phyloP scores from a whole-genome alignment of 2,797 vertebrate species.

The Smutsia gigantea region DNA sequence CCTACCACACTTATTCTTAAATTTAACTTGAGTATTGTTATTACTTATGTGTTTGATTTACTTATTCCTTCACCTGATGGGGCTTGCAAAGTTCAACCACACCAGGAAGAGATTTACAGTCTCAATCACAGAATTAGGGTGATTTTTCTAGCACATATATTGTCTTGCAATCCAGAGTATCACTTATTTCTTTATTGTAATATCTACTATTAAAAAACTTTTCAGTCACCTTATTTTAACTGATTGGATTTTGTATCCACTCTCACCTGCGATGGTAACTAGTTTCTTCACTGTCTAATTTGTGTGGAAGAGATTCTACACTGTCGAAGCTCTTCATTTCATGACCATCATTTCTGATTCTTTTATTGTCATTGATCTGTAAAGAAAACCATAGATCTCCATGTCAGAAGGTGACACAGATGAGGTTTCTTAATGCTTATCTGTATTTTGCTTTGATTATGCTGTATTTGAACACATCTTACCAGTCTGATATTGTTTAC shows the following conservation, averaged over 20 bases:
- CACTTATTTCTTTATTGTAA: neutral
- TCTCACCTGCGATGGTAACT: neutral
- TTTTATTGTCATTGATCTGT: constrained; percentile 3
- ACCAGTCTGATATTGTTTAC: neutral
- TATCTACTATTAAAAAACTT: neutral
- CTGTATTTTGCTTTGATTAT: neutral
- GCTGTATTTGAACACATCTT: neutral
- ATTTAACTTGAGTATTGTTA: neutral
- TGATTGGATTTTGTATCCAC: neutral
- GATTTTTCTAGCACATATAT: neutral
- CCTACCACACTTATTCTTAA: neutral
- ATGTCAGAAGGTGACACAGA: neutral
- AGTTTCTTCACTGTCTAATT: neutral
- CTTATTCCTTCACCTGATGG: neutral
- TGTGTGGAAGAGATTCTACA: neutral
- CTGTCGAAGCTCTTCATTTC: neutral
- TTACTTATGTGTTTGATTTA: neutral
- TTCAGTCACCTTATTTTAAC: neutral
- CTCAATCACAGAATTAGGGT: neutral
- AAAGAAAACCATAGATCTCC: neutral
- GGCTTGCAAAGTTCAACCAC: neutral
- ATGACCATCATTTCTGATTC: neutral
- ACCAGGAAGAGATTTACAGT: neutral
- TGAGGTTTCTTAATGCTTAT: neutral
- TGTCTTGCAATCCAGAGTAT: neutral